Evolutionary conservation across 1,140 invertebrate genomes (phyloP).

Genomic region (Drosophila equinoxialis): DNA sequence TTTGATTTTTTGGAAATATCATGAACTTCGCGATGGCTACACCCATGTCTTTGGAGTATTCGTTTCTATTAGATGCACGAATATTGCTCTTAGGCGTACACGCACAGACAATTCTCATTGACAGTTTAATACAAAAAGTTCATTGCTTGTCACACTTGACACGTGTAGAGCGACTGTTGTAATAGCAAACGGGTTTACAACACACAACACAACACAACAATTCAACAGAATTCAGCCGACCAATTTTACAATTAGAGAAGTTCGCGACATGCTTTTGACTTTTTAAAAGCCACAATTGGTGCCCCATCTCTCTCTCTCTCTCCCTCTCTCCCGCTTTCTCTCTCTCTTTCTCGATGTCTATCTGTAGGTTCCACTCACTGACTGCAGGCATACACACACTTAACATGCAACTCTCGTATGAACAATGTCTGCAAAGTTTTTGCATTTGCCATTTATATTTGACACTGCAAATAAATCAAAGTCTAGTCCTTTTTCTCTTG

Average conservation of each 20-base stretch:
- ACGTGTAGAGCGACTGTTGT: constrained; percentile 25
- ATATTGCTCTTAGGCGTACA: constrained; percentile 18
- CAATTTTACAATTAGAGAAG: constrained; percentile 63
- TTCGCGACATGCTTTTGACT: constrained; percentile 43
- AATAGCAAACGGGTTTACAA: background rate
- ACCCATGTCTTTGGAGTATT: background rate
- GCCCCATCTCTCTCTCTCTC: constrained; percentile 16
- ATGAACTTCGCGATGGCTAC: background rate
- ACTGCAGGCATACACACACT: constrained; percentile 24
- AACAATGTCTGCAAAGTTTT: constrained; percentile 51
- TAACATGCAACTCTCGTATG: constrained; percentile 49
- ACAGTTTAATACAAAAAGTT: constrained; percentile 64
- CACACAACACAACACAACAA: constrained; percentile 2
- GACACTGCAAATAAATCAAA: constrained; percentile 56
- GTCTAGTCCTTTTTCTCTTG: background rate
- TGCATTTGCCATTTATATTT: constrained; percentile 50
- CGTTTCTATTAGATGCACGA: background rate
- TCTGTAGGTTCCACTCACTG: constrained; percentile 2
- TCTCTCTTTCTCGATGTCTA: background rate
- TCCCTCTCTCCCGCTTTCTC: background rate
- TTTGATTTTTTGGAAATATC: too few species aligned
- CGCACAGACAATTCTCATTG: constrained; percentile 35
- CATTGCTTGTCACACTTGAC: constrained; percentile 50
- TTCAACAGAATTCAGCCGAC: constrained; percentile 6
- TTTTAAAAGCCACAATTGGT: constrained; percentile 45